Base-by-base conservation (phyloP, 2,113 vertebrate species). In the Corapipo altera region DNA sequence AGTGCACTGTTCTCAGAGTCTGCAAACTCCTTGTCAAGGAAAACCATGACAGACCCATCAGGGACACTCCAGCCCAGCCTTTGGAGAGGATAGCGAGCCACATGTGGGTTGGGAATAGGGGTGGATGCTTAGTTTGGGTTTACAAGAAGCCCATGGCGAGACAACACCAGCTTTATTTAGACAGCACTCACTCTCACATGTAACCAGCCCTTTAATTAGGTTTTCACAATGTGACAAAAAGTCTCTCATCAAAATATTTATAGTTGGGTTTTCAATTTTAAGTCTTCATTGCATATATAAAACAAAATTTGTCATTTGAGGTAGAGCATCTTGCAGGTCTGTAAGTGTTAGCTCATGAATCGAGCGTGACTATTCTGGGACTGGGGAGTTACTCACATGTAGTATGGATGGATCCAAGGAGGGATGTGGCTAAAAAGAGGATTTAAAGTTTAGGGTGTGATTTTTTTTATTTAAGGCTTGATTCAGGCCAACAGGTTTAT, bases 231-330 rank as follows among this genome's bases (percentile, higher is more conserved):
- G 84, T 77, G 87, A 66, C 72, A 61, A 58, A 62, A 92, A 89
- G 44, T n/a, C n/a, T 28, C 10, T 62, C 49, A 59, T 92, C 82
- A 85, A 92, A 87, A 27, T 92, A 85, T 97, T 96, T 95, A 95
- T 93, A 66, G 94, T 81, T 87, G 33, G 74, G 54, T 91, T 95
- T 95, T 95, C 4, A 58, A 65, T 90, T 89, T 81, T 64, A 44
- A 90, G 88, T 84, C 72, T 65, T 77, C 70, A 30, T 91, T 87
- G 26, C 85, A 76, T 91, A 65, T 65, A 86, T 85, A 75, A 89
- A 95, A 65, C 92, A 82, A 27, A 88, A 46, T 35, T 73, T 76
- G 82, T 88, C 86, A 86, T 93, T 70, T 59, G 83, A 92, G 88
- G 78, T 93, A 87, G 92, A 91, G 88, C 90, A 93, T 91, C 85